Conservation (phyloP, 1,140 invertebrate species). For the Ceratosolen solmsi region DNA sequence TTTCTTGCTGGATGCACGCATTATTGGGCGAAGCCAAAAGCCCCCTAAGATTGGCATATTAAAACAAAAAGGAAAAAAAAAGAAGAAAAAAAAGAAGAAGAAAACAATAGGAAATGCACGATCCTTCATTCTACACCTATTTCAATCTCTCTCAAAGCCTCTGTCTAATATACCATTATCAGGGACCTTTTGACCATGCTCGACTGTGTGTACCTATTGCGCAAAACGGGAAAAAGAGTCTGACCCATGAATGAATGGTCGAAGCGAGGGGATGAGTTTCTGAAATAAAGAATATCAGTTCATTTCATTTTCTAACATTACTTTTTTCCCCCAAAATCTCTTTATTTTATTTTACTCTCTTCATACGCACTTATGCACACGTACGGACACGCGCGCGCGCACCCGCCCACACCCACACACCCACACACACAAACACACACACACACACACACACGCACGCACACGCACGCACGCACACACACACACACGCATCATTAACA, state of each 20-base stretch:
- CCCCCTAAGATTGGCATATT: constrained; percentile 47
- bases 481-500: no score
- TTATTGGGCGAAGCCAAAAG: constrained; percentile 59
- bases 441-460: no score
- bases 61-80: neutral
- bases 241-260: constrained; percentile 74
- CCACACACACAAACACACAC: no score
- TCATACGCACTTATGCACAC: no score
- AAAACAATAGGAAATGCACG: neutral
- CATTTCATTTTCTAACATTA: constrained; percentile 68
- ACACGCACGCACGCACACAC: no score
- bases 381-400: no score
- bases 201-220: constrained; percentile 72
- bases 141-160: neutral
- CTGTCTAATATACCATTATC: constrained; percentile 52
- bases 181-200: constrained; percentile 56
- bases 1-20: constrained; percentile 52
- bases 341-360: neutral
- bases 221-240: constrained; percentile 74
- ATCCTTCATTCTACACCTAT: neutral
- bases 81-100: neutral
- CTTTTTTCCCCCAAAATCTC: constrained; percentile 32
- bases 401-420: no score
- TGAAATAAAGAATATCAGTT: constrained; percentile 74
- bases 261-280: constrained; percentile 73